Base-by-base conservation (phyloP, 2,797 vertebrate genomes). In the Xiphorhynchus erythropygius region DNA sequence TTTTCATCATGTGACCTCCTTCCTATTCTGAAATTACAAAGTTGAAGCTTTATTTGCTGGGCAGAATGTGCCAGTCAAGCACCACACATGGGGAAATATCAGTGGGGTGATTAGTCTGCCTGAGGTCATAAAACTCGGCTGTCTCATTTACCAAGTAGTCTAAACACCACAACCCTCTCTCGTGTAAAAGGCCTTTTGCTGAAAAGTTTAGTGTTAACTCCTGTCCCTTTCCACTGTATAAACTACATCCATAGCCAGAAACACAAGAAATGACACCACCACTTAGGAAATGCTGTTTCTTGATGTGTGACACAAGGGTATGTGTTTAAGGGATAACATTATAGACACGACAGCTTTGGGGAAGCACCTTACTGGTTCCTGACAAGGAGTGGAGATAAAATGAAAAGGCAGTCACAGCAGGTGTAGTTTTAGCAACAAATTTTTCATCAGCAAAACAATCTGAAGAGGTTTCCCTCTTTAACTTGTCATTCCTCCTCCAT, bases 21-120 rank as follows among this genome's bases (percentile, higher is more conserved):
- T 47, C 23, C 52, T 70, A 24, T 59, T 74, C 41, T 49, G 49
- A 64, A 71, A 86, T 18, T 11, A 83, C 9, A 59, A 60, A 69
- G 44, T 32, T 47, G 33, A 93, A 82, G 28, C 23, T 70, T 33
- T 41, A 39, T 53, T 74, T 70, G 32, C 62, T 18, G 25, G 24
- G n/a, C 59, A 74, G 42, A 69, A 92, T 3, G 11, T 7, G 23
- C 56, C 60, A n/a, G 35, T 62, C 64, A 82, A 62, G 41, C 33
- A 35, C 3, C 28, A 78, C 41, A 37, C 1, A 5, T 2, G 37
- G 35, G 8, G 18, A 76, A 86, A 49, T 1, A 13, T 19, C 37
- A 64, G 11, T 11, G 0, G 0, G 33, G 28, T 49, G 57, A 64
- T 56, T n/a, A 4, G 2, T 60, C 44, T 50, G 18, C 15, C 60